phyloP scores from a whole-genome alignment of 2,113 vertebrate genomes.

The Zosterops lateralis region DNA sequence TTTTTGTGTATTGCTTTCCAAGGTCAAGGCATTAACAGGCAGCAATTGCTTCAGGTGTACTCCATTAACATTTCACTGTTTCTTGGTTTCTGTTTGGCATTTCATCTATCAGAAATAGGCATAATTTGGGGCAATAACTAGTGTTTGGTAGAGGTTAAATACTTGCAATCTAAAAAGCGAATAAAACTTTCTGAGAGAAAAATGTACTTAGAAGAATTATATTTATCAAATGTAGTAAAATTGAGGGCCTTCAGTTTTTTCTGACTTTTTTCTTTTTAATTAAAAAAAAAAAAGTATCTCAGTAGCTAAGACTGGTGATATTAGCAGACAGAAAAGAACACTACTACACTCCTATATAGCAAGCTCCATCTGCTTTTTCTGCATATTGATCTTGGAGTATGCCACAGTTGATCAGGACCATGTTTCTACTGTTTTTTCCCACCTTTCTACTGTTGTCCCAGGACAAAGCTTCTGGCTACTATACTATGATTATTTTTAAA shows the following conservation, averaged over 20 bases:
- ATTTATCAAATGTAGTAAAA: neutral
- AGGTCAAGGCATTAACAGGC: slow-evolving; percentile 81
- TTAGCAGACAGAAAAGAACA: neutral
- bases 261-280: neutral
- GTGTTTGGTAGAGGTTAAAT: slow-evolving; percentile 54
- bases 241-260: neutral
- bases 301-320: neutral
- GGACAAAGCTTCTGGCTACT: neutral
- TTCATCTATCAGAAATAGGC: slow-evolving; percentile 60
- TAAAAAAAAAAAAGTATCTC: neutral
- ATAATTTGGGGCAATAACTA: slow-evolving; percentile 63
- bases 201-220: neutral
- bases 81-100: slow-evolving; percentile 71
- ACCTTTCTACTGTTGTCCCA: neutral
- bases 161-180: slow-evolving; percentile 38
- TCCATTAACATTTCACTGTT: slow-evolving; percentile 76
- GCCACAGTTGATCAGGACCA: neutral
- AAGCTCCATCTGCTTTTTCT: neutral
- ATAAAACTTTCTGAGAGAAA: slow-evolving; percentile 16
- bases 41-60: slow-evolving; percentile 82
- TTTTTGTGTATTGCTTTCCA: slow-evolving; percentile 84
- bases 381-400: neutral
- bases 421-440: neutral
- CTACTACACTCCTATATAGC: neutral
- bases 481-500: neutral